Percentiles rank a stretch among this genome's conserved stretches.
phyloP scores from a whole-genome alignment of 2,113 vertebrate genomes.

The Astur gentilis region DNA sequence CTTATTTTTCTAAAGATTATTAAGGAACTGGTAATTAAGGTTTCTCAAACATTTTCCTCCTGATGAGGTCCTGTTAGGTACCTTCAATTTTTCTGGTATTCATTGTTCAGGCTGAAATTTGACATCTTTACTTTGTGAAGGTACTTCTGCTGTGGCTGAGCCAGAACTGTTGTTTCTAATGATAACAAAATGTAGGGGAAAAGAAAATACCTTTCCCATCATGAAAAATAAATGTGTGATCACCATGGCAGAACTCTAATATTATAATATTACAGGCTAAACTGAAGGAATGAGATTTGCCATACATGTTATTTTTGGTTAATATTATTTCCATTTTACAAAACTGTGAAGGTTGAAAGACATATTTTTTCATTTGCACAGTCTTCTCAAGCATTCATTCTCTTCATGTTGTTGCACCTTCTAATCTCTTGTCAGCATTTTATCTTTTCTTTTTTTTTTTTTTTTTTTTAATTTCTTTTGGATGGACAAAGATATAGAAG shows the following conservation, averaged over 20 bases:
- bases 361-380: neutral
- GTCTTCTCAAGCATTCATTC: neutral
- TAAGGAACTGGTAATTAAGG: neutral
- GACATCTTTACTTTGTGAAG: neutral
- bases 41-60: neutral
- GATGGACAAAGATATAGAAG: neutral
- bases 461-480: neutral
- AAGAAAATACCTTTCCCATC: neutral
- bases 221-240: neutral
- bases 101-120: neutral
- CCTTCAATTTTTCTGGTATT: neutral
- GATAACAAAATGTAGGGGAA: neutral
- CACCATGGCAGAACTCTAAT: neutral
- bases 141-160: neutral
- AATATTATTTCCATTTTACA: neutral
- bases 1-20: neutral
- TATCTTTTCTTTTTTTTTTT: neutral
- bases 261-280: neutral
- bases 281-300: neutral
- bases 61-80: neutral
- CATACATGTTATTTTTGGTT: neutral
- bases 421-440: neutral
- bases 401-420: neutral
- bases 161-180: neutral
- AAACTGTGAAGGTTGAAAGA: neutral